Evolutionary conservation across 2,113 vertebrate species (phyloP), one percentile per base, ranked within the genome.

Genomic region (Labeo rohita): DNA sequence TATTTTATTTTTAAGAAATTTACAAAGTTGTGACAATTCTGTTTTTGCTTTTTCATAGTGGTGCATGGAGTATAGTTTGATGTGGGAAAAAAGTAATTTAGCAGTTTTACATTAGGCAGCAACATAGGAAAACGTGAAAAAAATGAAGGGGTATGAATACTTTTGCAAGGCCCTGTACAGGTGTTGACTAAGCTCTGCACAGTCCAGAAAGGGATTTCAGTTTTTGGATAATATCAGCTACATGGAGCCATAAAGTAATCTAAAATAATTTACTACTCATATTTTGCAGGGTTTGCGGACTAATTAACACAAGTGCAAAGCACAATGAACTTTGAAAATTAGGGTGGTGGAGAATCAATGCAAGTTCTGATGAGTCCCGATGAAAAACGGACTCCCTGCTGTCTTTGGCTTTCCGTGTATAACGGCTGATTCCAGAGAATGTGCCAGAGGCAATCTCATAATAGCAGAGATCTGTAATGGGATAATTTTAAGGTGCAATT

Each of bases 231-330:
- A 92, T 90, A 83, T 1, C 18, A 54, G 73, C 85, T 86, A 54
- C 49, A 87, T 89, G 87, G 84, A 90, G 84, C 86, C 76, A 36
- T 23, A 85, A 83, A 90, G 81, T 72, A 23, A 3, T 89, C 85
- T 90, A 87, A 88, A 88, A 91, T 90, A 80, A 91, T 88, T 91
- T 90, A 90, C 90, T 86, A 84, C 80, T 47, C 66, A 66, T 73
- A 72, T 85, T 79, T 78, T 83, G 34, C 84, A 80, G 63, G 63
- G 89, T 13, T 78, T 79, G n/a, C 5, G 13, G 18, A 49, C 70
- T 63, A 87, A 91, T 91, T 88, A 92, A 80, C 34, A 85, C 70
- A 61, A 86, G 86, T 89, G 84, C 83, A 63, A 47, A 74, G 3
- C 72, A 74, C 74, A 52, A 0, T 76, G 3, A 76, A 49, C 74